Percentiles rank a stretch among this genome's conserved stretches.
phyloP scores from a whole-genome alignment of 2,888 invertebrate genomes.

The Drosophila demipolita region DNA sequence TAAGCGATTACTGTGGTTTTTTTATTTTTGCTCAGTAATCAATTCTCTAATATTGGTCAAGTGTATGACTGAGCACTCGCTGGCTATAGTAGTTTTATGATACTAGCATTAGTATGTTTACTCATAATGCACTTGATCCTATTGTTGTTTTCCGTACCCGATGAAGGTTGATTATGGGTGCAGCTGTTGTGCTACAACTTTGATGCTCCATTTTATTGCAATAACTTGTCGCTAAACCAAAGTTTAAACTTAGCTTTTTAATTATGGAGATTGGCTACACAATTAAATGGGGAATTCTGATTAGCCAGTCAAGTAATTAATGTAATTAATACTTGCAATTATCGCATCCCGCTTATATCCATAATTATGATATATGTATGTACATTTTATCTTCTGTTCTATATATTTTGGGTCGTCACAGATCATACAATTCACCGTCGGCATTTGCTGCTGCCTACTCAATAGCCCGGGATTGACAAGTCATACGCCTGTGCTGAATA shows the following conservation, averaged over 20 bases:
- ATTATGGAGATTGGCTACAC: background rate
- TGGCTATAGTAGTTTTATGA: slow-evolving; percentile 24
- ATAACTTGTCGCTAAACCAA: background rate
- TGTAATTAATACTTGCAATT: background rate
- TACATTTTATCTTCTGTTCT: background rate
- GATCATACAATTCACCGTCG: slow-evolving; percentile 19
- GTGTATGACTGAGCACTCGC: slow-evolving; percentile 42
- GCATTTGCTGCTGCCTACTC: slow-evolving; percentile 33
- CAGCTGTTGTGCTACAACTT: background rate
- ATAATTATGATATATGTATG: background rate
- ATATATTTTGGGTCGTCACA: slow-evolving; percentile 20
- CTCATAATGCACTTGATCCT: slow-evolving; percentile 26
- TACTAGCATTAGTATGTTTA: slow-evolving; percentile 35
- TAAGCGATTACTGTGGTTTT: slow-evolving; percentile 1
- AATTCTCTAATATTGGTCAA: slow-evolving; percentile 64
- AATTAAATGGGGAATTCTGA: background rate
- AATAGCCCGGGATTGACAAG: slow-evolving; percentile 13
- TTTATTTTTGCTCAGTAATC: slow-evolving; percentile 1
- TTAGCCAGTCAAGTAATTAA: background rate
- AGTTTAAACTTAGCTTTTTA: background rate
- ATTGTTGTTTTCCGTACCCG: slow-evolving; percentile 28
- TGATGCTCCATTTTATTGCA: background rate
- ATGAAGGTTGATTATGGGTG: slow-evolving; percentile 33
- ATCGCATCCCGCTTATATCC: background rate
- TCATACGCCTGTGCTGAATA: slow-evolving; percentile 38